Percentiles rank a stretch among this genome's conserved stretches.
Conservation (phyloP, 2,797 vertebrate genomes). For the Pipistrellus pygmaeus region DNA sequence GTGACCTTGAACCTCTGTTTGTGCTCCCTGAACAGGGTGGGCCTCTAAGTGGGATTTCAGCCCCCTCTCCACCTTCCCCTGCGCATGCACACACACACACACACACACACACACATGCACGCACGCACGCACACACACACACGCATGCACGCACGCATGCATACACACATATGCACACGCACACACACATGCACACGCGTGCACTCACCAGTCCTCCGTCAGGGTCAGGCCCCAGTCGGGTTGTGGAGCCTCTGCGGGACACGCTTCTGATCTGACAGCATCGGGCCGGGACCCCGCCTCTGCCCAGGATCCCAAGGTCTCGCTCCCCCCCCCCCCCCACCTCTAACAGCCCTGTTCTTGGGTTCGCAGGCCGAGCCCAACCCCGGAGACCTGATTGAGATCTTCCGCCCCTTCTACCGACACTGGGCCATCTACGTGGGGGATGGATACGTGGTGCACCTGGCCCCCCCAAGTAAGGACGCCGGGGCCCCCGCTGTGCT, state of each 20-base stretch:
- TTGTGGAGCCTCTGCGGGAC: background rate
- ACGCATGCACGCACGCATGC: no score
- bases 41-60: no score
- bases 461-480: slow-evolving; percentile 83
- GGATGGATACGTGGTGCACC: slow-evolving; percentile 83
- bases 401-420: slow-evolving; percentile 82
- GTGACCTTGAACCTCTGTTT: no score
- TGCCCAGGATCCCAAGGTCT: background rate
- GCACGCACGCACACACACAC: background rate
- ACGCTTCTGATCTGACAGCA: background rate
- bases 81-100: background rate
- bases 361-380: slow-evolving; percentile 81
- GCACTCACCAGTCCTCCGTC: background rate
- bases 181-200: background rate
- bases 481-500: background rate
- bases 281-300: background rate
- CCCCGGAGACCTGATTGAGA: slow-evolving; percentile 86
- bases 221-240: background rate
- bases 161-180: no score
- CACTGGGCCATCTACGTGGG: slow-evolving; percentile 87
- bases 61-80: no score
- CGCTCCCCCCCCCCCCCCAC: rapidly evolving
- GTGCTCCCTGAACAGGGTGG: no score
- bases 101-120: background rate
- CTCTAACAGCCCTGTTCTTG: slow-evolving; percentile 62